Evolutionary conservation across 30 jellyfish, hydroid and myxozoan species (phyloP).

Genomic region (Nemopilema nomurai): DNA sequence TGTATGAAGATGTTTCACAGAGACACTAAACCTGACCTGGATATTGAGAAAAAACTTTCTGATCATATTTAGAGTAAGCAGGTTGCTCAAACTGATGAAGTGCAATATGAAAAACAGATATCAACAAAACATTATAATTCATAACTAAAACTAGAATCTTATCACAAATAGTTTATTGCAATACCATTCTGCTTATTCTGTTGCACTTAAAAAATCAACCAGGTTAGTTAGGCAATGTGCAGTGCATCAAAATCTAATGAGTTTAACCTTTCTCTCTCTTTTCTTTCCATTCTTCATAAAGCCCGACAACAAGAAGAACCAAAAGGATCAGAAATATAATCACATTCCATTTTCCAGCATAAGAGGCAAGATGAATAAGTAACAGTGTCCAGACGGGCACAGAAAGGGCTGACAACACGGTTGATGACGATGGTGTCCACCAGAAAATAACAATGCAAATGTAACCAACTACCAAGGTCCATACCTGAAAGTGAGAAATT

Average conservation of each 20-base stretch:
- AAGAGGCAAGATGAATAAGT: slow-evolving; percentile 85
- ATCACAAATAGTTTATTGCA: too few relatives aligned
- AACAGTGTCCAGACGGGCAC: slow-evolving; percentile 72
- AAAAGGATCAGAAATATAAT: slow-evolving; percentile 62
- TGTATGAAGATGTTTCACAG: too few relatives aligned
- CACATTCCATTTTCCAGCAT: slow-evolving; percentile 86
- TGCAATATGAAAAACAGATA: too few relatives aligned
- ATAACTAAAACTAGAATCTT: too few relatives aligned
- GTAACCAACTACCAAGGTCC: slow-evolving; percentile 87
- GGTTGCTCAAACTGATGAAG: too few relatives aligned
- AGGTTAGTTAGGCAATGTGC: too few relatives aligned
- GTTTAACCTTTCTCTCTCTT: slow-evolving; percentile 11
- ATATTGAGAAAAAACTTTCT: too few relatives aligned
- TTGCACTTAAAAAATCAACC: too few relatives aligned
- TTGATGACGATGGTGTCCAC: slow-evolving; percentile 59
- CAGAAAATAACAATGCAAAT: slow-evolving; percentile 52
- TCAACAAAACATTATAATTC: too few relatives aligned
- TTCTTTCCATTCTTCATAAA: slow-evolving; percentile 75
- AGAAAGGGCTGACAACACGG: slow-evolving; percentile 47
- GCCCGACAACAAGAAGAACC: slow-evolving; percentile 62
- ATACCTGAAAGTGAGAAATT: slow-evolving; percentile 64
- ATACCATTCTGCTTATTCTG: too few relatives aligned
- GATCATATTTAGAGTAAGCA: too few relatives aligned
- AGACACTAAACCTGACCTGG: too few relatives aligned
- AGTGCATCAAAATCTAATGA: neutral